Evolutionary conservation across 2,797 vertebrate species (phyloP).

Genomic region (Melanogrammus aeglefinus): DNA sequence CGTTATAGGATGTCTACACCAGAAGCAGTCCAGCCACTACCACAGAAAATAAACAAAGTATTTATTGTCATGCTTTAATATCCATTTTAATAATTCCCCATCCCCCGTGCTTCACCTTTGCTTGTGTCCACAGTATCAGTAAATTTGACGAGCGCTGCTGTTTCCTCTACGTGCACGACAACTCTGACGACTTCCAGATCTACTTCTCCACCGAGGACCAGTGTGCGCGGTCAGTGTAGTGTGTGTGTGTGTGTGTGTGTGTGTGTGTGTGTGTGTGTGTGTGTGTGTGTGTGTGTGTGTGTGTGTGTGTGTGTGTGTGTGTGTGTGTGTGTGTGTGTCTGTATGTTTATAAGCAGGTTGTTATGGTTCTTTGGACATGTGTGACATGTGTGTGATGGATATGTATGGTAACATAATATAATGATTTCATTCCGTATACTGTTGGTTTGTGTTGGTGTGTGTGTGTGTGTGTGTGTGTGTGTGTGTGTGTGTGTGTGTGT

Average conservation of each 20-base stretch:
- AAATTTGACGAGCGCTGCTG: slow-evolving; percentile 95
- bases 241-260: slow-evolving; percentile 57
- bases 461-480: slow-evolving; percentile 13
- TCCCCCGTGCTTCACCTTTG: not conserved
- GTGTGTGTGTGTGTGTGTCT: slow-evolving; percentile 58
- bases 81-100: not conserved
- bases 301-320: slow-evolving; percentile 59
- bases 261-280: slow-evolving; percentile 57
- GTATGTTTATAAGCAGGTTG: slow-evolving; percentile 37
- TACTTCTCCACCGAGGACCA: slow-evolving; percentile 94
- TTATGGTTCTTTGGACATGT: not conserved
- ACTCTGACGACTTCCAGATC: slow-evolving; percentile 97
- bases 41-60: not conserved
- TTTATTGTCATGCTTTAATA: not conserved
- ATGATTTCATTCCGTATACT: not conserved
- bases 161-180: slow-evolving; percentile 93
- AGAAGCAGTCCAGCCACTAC: not conserved
- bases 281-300: slow-evolving; percentile 60
- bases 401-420: not conserved
- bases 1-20: not conserved
- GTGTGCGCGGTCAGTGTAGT: slow-evolving; percentile 84
- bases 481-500: slow-evolving; percentile 11
- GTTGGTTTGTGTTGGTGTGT: slow-evolving; percentile 5
- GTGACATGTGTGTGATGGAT: not conserved
- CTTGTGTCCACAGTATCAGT: slow-evolving; percentile 78